phyloP scores from a whole-genome alignment of 2,113 vertebrate genomes.

The Azemiops feae region DNA sequence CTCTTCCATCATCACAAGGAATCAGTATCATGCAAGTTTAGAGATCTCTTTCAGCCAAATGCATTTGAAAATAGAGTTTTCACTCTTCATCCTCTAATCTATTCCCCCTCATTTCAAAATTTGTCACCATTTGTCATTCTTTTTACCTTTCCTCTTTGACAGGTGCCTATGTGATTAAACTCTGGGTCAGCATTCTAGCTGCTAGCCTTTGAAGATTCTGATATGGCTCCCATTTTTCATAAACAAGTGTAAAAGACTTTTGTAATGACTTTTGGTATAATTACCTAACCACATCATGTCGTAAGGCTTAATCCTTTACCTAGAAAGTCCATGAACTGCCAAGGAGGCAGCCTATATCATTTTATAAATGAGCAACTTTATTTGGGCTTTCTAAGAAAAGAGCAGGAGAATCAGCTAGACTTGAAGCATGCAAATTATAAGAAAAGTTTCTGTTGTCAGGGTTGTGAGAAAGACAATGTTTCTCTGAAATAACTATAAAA shows the following conservation, averaged over 20 bases:
- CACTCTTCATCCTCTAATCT: neutral
- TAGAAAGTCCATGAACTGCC: neutral
- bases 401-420: slow-evolving; percentile 46
- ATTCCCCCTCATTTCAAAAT: neutral
- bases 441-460: neutral
- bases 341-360: neutral
- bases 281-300: neutral
- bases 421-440: neutral
- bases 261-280: neutral
- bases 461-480: neutral
- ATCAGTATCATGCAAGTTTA: neutral
- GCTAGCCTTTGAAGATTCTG: neutral
- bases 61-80: neutral
- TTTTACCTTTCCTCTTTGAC: neutral
- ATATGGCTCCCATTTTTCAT: neutral
- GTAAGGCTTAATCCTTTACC: neutral
- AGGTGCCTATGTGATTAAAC: neutral
- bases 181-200: neutral
- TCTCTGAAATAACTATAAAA: slow-evolving; percentile 12
- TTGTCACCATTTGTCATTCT: neutral
- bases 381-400: slow-evolving; percentile 8
- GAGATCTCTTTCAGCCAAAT: neutral
- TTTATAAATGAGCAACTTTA: neutral
- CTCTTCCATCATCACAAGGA: neutral
- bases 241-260: neutral